Evolutionary conservation across 2,113 vertebrate species (phyloP), one percentile per base, ranked within the genome.

Genomic region (Calidris pygmaea): DNA sequence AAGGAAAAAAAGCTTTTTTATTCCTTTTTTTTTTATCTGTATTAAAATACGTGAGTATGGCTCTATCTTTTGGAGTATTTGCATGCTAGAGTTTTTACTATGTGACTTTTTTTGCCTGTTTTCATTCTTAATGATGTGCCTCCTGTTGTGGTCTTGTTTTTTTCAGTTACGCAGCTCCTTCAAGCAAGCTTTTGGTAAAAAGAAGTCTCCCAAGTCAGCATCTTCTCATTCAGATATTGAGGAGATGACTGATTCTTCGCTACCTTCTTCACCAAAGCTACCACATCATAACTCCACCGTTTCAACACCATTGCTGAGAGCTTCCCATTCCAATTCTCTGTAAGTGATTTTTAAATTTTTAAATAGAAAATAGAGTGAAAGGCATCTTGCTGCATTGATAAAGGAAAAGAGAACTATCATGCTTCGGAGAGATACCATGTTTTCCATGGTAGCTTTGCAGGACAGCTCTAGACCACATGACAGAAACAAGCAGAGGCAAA

Each of bases 171-270:
- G 99, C 86, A 99, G 99, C 97, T 99, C 99, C 97, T 99, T 99
- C 98, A 99, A 99, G 97, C 99, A 99, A 98, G 99, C 99, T 14
- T 99, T 99, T 82, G 99, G 99, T 85, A 99, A 99, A 97, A 99
- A 99, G 98, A 99, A 99, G 76, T 99, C 99, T 45, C 99, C 99
- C 17, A 99, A 99, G 97, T 99, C 99, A 0, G 99, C 99, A 0
- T 99, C 99, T 37, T 99, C 99, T 75, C 99, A 99, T 96, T 99
- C 99, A 1, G 99, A 99, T 96, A 99, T 99, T 24, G 99, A 99
- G 97, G 99, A 99, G 98, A 99, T 99, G 99, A 99, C 99, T 0
- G 99, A 99, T 96, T 99, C 98, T 20, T 99, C 99, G 0, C 84
- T 99, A 59, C 99, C 99, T 27, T 99, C 99, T 24, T 99, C 99